Percentiles rank a stretch among this genome's conserved stretches.
phyloP scores from a whole-genome alignment of 2,888 invertebrate species.

The Sclerodermus sp. region DNA sequence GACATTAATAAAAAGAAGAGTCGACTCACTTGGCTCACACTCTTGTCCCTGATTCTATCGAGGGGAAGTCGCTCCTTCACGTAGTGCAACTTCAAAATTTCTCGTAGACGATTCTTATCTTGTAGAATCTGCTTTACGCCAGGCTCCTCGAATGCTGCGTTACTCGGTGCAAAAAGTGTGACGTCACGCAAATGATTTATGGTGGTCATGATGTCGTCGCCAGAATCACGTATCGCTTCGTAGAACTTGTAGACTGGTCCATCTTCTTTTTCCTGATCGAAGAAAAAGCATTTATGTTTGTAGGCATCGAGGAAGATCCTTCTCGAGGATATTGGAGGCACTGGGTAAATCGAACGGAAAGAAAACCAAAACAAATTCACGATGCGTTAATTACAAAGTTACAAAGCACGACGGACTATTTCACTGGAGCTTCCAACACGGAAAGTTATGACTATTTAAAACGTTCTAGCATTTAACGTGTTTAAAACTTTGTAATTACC shows the following conservation, averaged over 20 bases:
- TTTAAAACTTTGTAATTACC: too few relatives aligned
- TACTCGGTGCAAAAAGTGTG: conserved; percentile 88
- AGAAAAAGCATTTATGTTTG: conserved; percentile 3
- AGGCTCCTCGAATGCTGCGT: conserved; percentile 79
- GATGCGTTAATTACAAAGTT: too few relatives aligned
- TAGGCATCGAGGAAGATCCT: conserved; percentile 11
- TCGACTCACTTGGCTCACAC: conserved; percentile 69
- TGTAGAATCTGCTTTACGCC: conserved; percentile 69
- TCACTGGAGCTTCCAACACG: too few relatives aligned
- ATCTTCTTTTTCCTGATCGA: conserved; percentile 67
- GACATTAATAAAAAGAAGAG: too few relatives aligned
- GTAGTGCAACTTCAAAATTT: conserved; percentile 81
- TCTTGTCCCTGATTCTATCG: conserved; percentile 74
- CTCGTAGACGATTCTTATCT: conserved; percentile 71
- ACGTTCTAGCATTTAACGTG: too few relatives aligned
- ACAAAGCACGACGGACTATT: too few relatives aligned
- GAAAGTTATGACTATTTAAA: too few relatives aligned
- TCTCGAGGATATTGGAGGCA: too few relatives aligned
- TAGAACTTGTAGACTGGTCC: conserved; percentile 82
- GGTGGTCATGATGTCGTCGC: conserved; percentile 73
- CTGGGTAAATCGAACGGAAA: too few relatives aligned
- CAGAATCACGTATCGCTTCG: conserved; percentile 77
- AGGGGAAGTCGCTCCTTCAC: conserved; percentile 76
- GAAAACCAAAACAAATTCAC: too few relatives aligned
- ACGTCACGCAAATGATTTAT: conserved; percentile 72